A percentile compares a stretch with the other conserved stretches of the same genome.
phyloP scores from a whole-genome alignment of 2,797 vertebrate genomes.

The Platalea minor region DNA sequence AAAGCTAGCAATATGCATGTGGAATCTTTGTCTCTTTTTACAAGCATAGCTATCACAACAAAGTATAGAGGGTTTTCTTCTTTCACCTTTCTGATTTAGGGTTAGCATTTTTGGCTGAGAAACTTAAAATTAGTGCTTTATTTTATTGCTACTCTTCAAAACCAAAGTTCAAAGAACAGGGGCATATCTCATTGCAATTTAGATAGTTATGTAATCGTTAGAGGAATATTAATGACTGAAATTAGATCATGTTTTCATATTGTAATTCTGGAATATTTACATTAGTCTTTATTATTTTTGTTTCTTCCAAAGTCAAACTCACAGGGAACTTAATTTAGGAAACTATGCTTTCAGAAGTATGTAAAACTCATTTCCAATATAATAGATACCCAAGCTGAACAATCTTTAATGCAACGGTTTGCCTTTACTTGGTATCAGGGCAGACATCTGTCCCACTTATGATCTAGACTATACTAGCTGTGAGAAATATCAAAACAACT shows the following conservation, averaged over 20 bases:
- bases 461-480: not conserved
- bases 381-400: not conserved
- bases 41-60: not conserved
- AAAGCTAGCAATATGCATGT: not conserved
- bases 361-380: not conserved
- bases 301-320: not conserved
- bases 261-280: not conserved
- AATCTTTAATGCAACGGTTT: not conserved
- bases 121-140: not conserved
- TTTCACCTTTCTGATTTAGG: not conserved
- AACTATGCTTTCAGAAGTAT: not conserved
- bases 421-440: not conserved
- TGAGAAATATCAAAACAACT: not conserved
- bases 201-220: not conserved
- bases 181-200: not conserved
- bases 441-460: not conserved
- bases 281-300: not conserved
- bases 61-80: not conserved
- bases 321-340: not conserved
- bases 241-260: not conserved
- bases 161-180: not conserved
- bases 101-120: not conserved
- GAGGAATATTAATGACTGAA: not conserved
- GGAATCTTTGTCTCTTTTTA: not conserved
- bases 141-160: not conserved